Base-by-base conservation (phyloP, 2,888 invertebrate species). In the Atethmia centrago region DNA sequence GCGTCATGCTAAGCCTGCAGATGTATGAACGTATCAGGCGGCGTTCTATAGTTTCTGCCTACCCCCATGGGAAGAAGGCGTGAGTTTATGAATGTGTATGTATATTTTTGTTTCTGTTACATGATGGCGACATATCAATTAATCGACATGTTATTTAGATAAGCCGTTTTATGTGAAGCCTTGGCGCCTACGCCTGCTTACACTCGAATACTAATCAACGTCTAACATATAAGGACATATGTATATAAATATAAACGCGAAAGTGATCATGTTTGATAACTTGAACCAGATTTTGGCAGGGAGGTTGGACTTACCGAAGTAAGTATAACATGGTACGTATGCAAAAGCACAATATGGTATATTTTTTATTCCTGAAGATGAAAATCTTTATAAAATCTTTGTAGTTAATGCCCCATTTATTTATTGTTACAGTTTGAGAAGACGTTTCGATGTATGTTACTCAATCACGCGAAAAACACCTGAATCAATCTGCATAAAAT, bases 131-230 rank as follows among this genome's bases (percentile, higher is more conserved):
- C 19, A 25, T 25, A 25, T 25, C 25, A 16, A 16, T 45, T 53
- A 49, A 49, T 65, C 19, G 36, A 10, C 36, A 25, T 40, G 19
- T 53, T 36, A 65, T 65, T 51, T 51, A 19, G 36, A 40, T 40
- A 65, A 25, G 49, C 5, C 1, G 5, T 25, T 36, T 51, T 25
- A 16, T 36, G 21, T n/a, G 2, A 12, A 53, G 14, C 40, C 51
- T 53, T 53, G 65, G 25, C 16, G 25, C 53, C 65, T 36, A 65
- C 65, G 40, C 25, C 4, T 19, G n/a, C 59, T 59, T 36, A 36
- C 25, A 19, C 56, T 28, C 16, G n/a, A 16, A 49, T n/a, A 64
- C 16, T 47, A 31, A 64, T 49, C 31, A n/a, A 31, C 28, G 21
- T 28, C 63, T 49, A n/a, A 31, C 9, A n/a, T 59, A 58, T 36